Evolutionary conservation across 2,113 vertebrate species (phyloP).

Genomic region (Plectropomus leopardus): DNA sequence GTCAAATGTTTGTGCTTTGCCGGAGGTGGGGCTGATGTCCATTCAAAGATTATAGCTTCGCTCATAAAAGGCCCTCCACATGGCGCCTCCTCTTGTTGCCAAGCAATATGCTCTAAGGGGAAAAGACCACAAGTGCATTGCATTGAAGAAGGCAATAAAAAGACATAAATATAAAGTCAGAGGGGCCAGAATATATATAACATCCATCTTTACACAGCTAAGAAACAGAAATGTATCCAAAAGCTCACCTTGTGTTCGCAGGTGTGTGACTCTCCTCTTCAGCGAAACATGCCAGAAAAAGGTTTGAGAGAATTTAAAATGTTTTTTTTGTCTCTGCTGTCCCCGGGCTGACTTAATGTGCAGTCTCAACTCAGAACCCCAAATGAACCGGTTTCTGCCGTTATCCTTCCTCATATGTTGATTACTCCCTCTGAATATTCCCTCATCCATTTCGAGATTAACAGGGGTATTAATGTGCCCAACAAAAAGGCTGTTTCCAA

Average conservation of each 20-base stretch:
- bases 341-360: constrained; percentile 43
- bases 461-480: constrained; percentile 46
- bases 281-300: constrained; percentile 69
- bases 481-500: constrained; percentile 54
- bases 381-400: constrained; percentile 44
- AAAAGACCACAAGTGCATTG: constrained; percentile 62
- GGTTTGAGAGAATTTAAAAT: constrained; percentile 58
- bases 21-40: constrained; percentile 85
- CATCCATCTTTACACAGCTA: constrained; percentile 26
- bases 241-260: constrained; percentile 83
- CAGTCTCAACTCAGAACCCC: constrained; percentile 58
- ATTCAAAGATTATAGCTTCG: constrained; percentile 69
- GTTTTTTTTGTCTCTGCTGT: constrained; percentile 56
- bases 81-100: constrained; percentile 71
- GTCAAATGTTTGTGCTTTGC: constrained; percentile 94
- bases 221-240: constrained; percentile 37
- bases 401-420: constrained; percentile 51
- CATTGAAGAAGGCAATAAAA: constrained; percentile 45
- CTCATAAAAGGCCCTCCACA: constrained; percentile 64
- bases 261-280: constrained; percentile 58
- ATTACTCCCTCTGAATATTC: constrained; percentile 56
- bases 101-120: constrained; percentile 73
- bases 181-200: constrained; percentile 46
- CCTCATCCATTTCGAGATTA: constrained; percentile 82
- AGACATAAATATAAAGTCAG: constrained; percentile 29